A percentile compares a stretch with the other conserved stretches of the same genome.
These are phyloP conservation scores for Temnothorax longispinosus DNA, from an alignment of 1,140 invertebrate species.

Conservation along the genomic window DNA sequence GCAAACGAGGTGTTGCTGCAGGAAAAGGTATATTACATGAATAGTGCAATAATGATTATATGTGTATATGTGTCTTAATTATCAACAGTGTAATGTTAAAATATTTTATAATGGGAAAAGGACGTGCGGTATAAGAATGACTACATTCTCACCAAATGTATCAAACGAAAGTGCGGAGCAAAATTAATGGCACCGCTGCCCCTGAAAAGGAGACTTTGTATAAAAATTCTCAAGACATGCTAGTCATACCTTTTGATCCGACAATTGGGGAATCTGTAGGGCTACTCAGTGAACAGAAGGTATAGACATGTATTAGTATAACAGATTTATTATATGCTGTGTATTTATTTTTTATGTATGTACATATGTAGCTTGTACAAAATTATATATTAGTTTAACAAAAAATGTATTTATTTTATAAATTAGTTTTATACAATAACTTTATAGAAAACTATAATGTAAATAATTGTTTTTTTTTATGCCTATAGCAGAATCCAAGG, in stretches of 20 bases:
- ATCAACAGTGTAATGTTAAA: neutral
- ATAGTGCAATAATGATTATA: neutral
- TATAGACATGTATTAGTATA: conserved; percentile 72
- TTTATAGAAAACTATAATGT: neutral
- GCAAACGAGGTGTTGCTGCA: conserved; percentile 78
- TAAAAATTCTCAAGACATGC: conserved; percentile 86
- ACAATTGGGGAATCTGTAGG: conserved; percentile 88
- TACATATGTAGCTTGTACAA: neutral
- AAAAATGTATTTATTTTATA: neutral
- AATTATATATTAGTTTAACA: conserved; percentile 4
- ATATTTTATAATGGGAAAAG: conserved; percentile 66
- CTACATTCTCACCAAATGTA: conserved; percentile 75
- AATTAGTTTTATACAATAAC: neutral
- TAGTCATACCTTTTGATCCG: conserved; percentile 89
- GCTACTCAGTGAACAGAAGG: conserved; percentile 91
- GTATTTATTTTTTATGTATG: neutral
- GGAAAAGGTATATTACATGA: conserved; percentile 79
- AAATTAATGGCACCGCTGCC: conserved; percentile 79
- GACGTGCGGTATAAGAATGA: conserved; percentile 66
- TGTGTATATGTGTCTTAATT: neutral
- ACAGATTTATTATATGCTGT: neutral
- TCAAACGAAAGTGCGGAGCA: conserved; percentile 81
- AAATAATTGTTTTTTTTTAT: neutral
- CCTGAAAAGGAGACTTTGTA: conserved; percentile 81
- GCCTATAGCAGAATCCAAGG: neutral